Percentiles rank a stretch among this genome's conserved stretches.
Conservation (phyloP, 2,888 invertebrate species). For the Cephus nigrinus region DNA sequence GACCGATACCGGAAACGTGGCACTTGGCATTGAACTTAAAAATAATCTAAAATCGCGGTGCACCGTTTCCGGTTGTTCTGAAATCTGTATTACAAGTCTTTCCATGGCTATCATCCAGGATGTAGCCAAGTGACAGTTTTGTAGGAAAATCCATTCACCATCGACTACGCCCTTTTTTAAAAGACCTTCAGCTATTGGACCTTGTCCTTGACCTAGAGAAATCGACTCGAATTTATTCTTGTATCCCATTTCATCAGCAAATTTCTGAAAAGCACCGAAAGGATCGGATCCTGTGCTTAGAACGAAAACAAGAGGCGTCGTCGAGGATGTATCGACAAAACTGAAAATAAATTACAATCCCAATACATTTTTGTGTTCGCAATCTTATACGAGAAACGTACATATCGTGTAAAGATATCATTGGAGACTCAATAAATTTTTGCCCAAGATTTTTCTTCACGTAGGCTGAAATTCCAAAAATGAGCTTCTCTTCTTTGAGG, state of each 20-base stretch:
- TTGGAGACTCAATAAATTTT: constrained; percentile 85
- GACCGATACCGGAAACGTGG: constrained; percentile 88
- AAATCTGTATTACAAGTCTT: constrained; percentile 78
- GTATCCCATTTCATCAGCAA: constrained; percentile 81
- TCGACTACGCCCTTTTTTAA: constrained; percentile 76
- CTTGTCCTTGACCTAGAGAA: constrained; percentile 92
- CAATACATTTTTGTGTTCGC: background rate
- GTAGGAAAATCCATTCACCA: constrained; percentile 90
- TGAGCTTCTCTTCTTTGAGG: constrained; percentile 83
- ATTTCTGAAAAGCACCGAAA: constrained; percentile 83
- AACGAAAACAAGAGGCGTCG: constrained; percentile 86
- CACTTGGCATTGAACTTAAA: constrained; percentile 90
- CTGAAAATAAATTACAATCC: constrained; percentile 63
- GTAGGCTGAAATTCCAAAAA: constrained; percentile 84
- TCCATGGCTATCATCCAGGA: constrained; percentile 93
- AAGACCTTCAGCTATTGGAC: constrained; percentile 85
- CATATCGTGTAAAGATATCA: constrained; percentile 76
- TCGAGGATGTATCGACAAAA: constrained; percentile 76
- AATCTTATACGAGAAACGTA: constrained; percentile 60
- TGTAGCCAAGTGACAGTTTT: constrained; percentile 93
- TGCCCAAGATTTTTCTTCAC: constrained; percentile 81
- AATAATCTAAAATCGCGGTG: constrained; percentile 83
- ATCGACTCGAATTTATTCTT: constrained; percentile 76
- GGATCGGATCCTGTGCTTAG: constrained; percentile 92
- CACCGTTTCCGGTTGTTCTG: constrained; percentile 74